Conservation (phyloP, 2,888 invertebrate species). For the Euclidia mi region DNA sequence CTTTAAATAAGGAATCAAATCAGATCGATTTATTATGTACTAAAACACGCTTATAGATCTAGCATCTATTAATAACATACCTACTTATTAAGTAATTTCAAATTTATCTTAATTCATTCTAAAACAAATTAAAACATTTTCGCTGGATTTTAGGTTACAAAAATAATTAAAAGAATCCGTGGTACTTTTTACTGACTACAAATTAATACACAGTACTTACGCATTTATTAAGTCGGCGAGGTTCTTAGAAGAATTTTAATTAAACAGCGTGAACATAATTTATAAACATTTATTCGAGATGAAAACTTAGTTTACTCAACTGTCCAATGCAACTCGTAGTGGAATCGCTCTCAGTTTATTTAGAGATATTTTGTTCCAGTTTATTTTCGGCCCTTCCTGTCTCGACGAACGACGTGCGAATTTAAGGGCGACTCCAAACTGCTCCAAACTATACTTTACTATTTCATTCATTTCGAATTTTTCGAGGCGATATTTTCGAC, state of each 20-base stretch:
- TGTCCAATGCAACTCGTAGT: conserved; percentile 61
- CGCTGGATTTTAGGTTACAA: too few species aligned
- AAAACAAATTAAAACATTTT: too few species aligned
- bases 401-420: conserved; percentile 83
- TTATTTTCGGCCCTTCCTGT: conserved; percentile 87
- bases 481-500: not conserved
- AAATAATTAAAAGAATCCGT: not conserved
- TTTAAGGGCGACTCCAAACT: conserved; percentile 79
- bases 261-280: conserved; percentile 24
- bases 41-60: too few species aligned
- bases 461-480: conserved; percentile 2
- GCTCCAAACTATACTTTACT: conserved; percentile 22
- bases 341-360: conserved; percentile 79
- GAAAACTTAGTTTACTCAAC: conserved; percentile 33
- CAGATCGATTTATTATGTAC: too few species aligned
- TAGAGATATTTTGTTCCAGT: conserved; percentile 85
- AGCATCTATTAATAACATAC: too few species aligned
- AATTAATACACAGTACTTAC: not conserved
- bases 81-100: too few species aligned
- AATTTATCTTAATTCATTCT: too few species aligned
- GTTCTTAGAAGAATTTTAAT: conserved; percentile 21
- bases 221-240: conserved; percentile 1
- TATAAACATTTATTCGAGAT: conserved; percentile 33
- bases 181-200: not conserved
- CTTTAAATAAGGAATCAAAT: too few species aligned